These are phyloP conservation scores for Nesidiocoris tenuis DNA, from an alignment of 2,888 invertebrate genomes.

Conservation along the genomic window DNA sequence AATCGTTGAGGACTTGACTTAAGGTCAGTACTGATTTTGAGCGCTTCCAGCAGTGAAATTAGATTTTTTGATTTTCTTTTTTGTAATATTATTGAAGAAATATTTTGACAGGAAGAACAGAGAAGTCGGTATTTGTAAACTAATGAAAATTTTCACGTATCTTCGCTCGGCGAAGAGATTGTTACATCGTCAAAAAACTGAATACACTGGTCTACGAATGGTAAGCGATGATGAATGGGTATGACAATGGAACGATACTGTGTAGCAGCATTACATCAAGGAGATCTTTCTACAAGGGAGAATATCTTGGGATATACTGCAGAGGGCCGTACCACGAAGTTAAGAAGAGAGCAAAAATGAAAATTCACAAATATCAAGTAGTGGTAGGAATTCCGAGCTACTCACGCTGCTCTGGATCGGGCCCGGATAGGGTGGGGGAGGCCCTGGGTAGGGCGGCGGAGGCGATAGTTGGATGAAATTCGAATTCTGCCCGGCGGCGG, in stretches of 20 bases:
- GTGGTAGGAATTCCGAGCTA: not conserved
- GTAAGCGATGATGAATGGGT: not conserved
- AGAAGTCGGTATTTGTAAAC: no score
- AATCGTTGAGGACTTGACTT: no score
- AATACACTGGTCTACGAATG: not conserved
- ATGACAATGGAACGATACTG: not conserved
- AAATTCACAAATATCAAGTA: no score
- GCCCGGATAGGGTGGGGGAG: conserved; percentile 69
- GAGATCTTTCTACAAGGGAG: not conserved
- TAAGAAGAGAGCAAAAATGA: not conserved
- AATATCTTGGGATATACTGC: not conserved
- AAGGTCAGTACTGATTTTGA: no score
- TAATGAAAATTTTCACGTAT: no score
- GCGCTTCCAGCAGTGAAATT: no score
- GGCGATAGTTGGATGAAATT: conserved; percentile 54
- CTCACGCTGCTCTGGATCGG: conserved; percentile 52
- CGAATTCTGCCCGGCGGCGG: conserved; percentile 27
- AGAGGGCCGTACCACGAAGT: not conserved
- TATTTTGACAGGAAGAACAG: no score
- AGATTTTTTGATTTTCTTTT: no score
- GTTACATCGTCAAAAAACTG: no score
- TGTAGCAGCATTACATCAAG: not conserved
- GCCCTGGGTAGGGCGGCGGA: conserved; percentile 71
- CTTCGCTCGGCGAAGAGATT: no score
- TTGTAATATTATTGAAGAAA: no score